Percentiles rank a stretch among this genome's conserved stretches.
Conservation (phyloP, 2,797 vertebrate genomes). For the Agapornis canus region DNA sequence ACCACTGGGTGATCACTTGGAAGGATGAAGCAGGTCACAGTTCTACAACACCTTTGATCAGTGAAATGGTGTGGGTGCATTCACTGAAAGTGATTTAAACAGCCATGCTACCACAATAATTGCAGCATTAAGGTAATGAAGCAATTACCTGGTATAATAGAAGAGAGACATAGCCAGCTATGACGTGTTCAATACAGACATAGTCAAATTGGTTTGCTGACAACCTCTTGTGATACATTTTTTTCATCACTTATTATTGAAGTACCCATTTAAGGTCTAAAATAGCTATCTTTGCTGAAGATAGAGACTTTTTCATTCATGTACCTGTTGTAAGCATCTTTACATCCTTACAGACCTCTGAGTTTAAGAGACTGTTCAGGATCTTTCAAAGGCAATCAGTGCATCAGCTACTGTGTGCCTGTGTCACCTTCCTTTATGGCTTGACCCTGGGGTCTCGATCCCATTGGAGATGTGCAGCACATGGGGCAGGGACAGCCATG, state of each 20-base stretch:
- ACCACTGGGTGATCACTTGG: neutral
- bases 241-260: neutral
- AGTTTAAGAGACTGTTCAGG: neutral
- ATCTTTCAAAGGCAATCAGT: neutral
- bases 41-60: neutral
- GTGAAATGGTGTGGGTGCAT: neutral
- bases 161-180: neutral
- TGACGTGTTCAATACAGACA: fast-evolving
- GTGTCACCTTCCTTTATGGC: neutral
- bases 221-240: neutral
- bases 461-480: neutral
- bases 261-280: neutral
- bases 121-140: neutral
- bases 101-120: fast-evolving
- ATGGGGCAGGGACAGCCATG: neutral
- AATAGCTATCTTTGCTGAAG: neutral
- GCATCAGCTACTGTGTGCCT: neutral
- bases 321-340: neutral
- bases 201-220: neutral
- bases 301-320: neutral
- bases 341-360: neutral
- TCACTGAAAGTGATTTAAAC: neutral
- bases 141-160: neutral
- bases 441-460: too few species aligned
- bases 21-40: neutral